Percentiles rank a stretch among this genome's conserved stretches.
phyloP scores from a whole-genome alignment of 2,797 vertebrate species.

The Iguana delicatissima region DNA sequence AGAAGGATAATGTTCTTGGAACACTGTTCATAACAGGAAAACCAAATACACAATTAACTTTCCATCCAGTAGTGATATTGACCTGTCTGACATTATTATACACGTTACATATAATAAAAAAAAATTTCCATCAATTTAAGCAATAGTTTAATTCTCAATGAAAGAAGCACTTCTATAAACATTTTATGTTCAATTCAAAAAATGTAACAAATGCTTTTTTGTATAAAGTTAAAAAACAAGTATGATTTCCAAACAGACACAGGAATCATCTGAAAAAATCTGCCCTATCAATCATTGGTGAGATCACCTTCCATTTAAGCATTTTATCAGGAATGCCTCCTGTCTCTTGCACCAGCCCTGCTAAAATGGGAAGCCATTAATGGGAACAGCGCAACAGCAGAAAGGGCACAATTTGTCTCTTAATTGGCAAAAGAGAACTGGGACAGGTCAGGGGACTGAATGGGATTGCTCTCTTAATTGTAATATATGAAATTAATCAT shows the following conservation, averaged over 20 bases:
- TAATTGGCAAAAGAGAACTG: conserved; percentile 50
- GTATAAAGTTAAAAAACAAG: conserved; percentile 64
- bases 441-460: not conserved
- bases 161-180: conserved; percentile 80
- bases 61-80: conserved; percentile 65
- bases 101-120: conserved; percentile 74
- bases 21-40: conserved; percentile 70
- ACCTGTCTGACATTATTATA: conserved; percentile 70
- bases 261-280: conserved; percentile 72
- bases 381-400: conserved; percentile 23
- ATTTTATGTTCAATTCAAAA: conserved; percentile 71
- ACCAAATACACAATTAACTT: conserved; percentile 65
- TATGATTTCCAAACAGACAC: conserved; percentile 54
- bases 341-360: conserved; percentile 45
- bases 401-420: conserved; percentile 51
- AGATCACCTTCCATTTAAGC: conserved; percentile 54
- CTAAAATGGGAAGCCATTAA: not conserved
- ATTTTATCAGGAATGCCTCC: conserved; percentile 48
- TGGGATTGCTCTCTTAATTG: conserved; percentile 46
- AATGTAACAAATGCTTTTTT: conserved; percentile 73
- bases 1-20: conserved; percentile 62
- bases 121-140: conserved; percentile 77
- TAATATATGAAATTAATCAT: conserved; percentile 46
- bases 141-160: conserved; percentile 74
- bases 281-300: conserved; percentile 38